These are phyloP conservation scores for Temnothorax curvispinosus DNA, from an alignment of 1,140 invertebrate genomes.

Conservation along the genomic window DNA sequence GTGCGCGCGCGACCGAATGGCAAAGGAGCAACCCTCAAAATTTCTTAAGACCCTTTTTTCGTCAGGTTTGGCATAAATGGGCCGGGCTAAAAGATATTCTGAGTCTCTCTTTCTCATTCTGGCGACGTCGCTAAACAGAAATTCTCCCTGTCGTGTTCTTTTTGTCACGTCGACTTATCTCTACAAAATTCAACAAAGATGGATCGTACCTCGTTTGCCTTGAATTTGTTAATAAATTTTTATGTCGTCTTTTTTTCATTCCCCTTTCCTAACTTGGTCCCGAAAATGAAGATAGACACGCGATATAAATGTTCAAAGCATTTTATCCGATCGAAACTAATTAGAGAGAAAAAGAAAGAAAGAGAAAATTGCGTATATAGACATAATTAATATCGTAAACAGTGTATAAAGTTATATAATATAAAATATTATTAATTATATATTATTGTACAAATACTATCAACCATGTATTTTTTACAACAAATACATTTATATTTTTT, in stretches of 20 bases:
- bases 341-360: not conserved
- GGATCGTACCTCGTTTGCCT: not conserved
- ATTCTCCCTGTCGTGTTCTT: not conserved
- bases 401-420: not conserved
- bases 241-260: not conserved
- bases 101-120: constrained; percentile 4
- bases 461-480: not conserved
- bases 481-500: not conserved
- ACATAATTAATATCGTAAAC: not conserved
- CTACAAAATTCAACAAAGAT: constrained; percentile 15
- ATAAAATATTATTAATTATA: not conserved
- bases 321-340: constrained; percentile 9
- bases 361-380: not conserved
- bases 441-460: not conserved
- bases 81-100: not conserved
- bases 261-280: not conserved
- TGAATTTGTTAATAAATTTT: constrained; percentile 39
- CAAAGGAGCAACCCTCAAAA: not conserved
- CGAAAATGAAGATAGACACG: not conserved
- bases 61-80: constrained; percentile 17
- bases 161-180: not conserved
- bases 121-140: not conserved
- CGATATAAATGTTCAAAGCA: not conserved
- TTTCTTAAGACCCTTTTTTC: not conserved
- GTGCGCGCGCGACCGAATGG: not conserved